A percentile compares a stretch with the other conserved stretches of the same genome.
These are phyloP conservation scores for Tauraco hartlaubi DNA, from an alignment of 2,797 vertebrate genomes.

Conservation along the genomic window DNA sequence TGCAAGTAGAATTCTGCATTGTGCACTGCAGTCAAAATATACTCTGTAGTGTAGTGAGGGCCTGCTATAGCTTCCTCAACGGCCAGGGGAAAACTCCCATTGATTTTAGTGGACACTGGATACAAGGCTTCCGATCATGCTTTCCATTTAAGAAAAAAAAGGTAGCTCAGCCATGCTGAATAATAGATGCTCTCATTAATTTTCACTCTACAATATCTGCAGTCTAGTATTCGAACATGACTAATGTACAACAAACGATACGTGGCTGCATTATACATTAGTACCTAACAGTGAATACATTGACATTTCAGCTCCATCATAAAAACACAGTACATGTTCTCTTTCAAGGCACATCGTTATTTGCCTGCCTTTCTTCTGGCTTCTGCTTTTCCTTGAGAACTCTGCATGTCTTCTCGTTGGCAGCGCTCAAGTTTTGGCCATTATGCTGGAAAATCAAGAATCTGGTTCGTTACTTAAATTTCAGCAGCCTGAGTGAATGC, in stretches of 20 bases:
- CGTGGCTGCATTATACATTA: slow-evolving; percentile 29
- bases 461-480: slow-evolving; percentile 18
- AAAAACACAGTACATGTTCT: not conserved
- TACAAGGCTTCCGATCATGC: not conserved
- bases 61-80: not conserved
- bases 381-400: slow-evolving; percentile 7
- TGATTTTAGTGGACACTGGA: slow-evolving; percentile 7
- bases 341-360: not conserved
- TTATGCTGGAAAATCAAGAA: not conserved
- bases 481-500: not conserved
- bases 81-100: not conserved
- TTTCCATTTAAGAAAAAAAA: not conserved
- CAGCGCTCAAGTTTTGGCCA: not conserved
- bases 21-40: not conserved
- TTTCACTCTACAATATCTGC: slow-evolving; percentile 32
- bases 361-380: not conserved
- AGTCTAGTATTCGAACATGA: slow-evolving; percentile 42
- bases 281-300: slow-evolving; percentile 28
- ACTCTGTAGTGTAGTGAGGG: not conserved
- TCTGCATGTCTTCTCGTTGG: not conserved
- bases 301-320: slow-evolving; percentile 49
- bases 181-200: slow-evolving; percentile 53
- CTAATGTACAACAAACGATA: slow-evolving; percentile 24
- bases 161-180: slow-evolving; percentile 5
- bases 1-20: not conserved